phyloP scores from a whole-genome alignment of 2,888 invertebrate genomes.

The Trichacis sp. region DNA sequence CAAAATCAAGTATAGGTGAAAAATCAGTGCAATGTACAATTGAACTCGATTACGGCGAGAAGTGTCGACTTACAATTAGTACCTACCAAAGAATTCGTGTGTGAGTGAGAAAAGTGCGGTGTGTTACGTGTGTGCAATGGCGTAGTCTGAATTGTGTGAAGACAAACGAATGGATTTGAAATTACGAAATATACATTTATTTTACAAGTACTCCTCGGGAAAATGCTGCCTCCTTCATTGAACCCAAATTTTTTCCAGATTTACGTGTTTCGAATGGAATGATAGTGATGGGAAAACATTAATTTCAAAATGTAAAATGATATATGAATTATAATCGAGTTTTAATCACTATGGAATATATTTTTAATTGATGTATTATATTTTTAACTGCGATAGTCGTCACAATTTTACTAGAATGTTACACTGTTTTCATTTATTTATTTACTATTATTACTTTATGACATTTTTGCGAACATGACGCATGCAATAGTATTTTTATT shows the following conservation, averaged over 20 bases:
- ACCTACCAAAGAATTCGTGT: constrained; percentile 23
- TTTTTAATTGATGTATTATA: too few relatives aligned
- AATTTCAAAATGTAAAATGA: too few relatives aligned
- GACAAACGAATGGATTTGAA: constrained; percentile 50
- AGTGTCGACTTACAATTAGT: constrained; percentile 30
- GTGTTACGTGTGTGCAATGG: constrained; percentile 14
- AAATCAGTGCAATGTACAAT: constrained; percentile 21
- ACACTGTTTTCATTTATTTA: too few relatives aligned
- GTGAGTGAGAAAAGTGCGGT: constrained; percentile 23
- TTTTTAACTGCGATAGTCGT: too few relatives aligned
- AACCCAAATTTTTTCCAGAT: background rate
- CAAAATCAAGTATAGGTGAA: constrained; percentile 7
- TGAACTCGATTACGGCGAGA: constrained; percentile 28
- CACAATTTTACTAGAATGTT: too few relatives aligned
- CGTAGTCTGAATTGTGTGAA: constrained; percentile 39
- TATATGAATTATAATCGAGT: too few relatives aligned
- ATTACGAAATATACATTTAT: constrained; percentile 52
- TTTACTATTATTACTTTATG: too few relatives aligned
- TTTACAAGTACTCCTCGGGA: constrained; percentile 45
- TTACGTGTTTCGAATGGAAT: background rate
- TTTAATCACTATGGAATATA: too few relatives aligned
- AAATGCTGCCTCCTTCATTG: constrained; percentile 18
- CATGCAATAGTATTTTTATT: too few relatives aligned
- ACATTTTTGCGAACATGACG: too few relatives aligned
- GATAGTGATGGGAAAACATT: too few relatives aligned